A percentile compares a stretch with the other conserved stretches of the same genome.
Conservation (phyloP, 1,140 invertebrate genomes). For the Drosophila parabipectinata region DNA sequence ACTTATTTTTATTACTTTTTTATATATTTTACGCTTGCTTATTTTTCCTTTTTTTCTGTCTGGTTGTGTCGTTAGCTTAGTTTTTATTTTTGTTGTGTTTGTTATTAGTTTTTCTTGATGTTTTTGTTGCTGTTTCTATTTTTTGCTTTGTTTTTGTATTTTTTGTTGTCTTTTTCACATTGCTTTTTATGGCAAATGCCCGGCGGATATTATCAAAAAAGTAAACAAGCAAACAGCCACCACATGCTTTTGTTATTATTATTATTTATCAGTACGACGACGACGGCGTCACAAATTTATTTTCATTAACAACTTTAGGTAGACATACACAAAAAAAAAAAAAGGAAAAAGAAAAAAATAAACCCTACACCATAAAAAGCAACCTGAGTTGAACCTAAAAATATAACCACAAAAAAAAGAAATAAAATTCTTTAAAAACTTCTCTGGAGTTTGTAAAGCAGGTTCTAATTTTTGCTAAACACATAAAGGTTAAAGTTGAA, state of each 20-base stretch:
- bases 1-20: neutral
- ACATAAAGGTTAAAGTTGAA: neutral
- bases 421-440: no score
- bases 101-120: slow-evolving; percentile 27
- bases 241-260: slow-evolving; percentile 50
- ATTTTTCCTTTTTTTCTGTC: slow-evolving; percentile 4
- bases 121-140: slow-evolving; percentile 10
- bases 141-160: slow-evolving; percentile 15
- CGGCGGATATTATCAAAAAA: slow-evolving; percentile 71
- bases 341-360: neutral
- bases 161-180: slow-evolving; percentile 1
- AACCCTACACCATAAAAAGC: neutral
- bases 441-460: neutral
- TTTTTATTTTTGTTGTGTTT: neutral
- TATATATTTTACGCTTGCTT: neutral
- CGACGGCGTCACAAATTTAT: slow-evolving; percentile 65
- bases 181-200: slow-evolving; percentile 59
- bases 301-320: slow-evolving; percentile 72
- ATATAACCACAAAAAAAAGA: slow-evolving; percentile 6
- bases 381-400: neutral
- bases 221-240: no score
- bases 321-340: slow-evolving; percentile 4
- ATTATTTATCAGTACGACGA: slow-evolving; percentile 68
- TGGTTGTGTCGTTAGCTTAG: slow-evolving; percentile 33
- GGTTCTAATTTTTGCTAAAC: neutral